Base-by-base conservation (phyloP, 2,797 vertebrate species). In the Steatocranus sp. region DNA sequence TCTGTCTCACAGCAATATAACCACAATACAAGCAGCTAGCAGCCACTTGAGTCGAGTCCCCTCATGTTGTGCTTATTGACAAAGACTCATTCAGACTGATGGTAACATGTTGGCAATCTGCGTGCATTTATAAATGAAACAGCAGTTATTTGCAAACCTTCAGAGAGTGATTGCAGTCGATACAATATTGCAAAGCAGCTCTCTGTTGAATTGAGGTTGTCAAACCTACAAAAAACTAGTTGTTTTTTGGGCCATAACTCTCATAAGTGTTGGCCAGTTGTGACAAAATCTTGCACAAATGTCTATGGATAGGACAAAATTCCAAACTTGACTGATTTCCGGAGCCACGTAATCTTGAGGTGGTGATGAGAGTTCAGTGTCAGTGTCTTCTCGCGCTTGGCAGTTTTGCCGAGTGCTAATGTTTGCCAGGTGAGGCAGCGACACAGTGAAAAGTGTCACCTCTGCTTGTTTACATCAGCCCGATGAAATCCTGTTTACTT, bases 401-500 rank as follows among this genome's bases (percentile, higher is more conserved):
- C 51, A 9, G 7, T 63, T 83, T 58, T 63, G 75, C 81, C 20
- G 66, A 88, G 79, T 58, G 75, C 75, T 79, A 74, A 76, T 76
- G 75, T 84, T 80, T 87, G 87, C 78, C 81, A 78, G 80, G 50
- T 17, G 68, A 70, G 43, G 76, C 81, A 74, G 1, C 10, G 83
- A 86, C 86, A 80, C 82, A 12, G 78, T 2, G 23, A 76, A 76
- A 79, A 79, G 79, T 51, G 76, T 89, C 88, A 87, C 79, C 82
- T 27, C 51, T 30, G 68, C 83, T 87, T 92, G 92, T 93, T 94
- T 84, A 90, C 86, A 92, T 83, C 86, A 88, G 74, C 79, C 68
- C 32, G 36, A 83, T 79, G 82, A 93, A 89, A 58, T 83, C 76
- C 86, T 9, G 12, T 90, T 82, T 80, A 61, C 80, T 87, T 83